Evolutionary conservation across 2,888 invertebrate species (phyloP), one percentile per base, ranked within the genome.

Genomic region (Papilio protenor): DNA sequence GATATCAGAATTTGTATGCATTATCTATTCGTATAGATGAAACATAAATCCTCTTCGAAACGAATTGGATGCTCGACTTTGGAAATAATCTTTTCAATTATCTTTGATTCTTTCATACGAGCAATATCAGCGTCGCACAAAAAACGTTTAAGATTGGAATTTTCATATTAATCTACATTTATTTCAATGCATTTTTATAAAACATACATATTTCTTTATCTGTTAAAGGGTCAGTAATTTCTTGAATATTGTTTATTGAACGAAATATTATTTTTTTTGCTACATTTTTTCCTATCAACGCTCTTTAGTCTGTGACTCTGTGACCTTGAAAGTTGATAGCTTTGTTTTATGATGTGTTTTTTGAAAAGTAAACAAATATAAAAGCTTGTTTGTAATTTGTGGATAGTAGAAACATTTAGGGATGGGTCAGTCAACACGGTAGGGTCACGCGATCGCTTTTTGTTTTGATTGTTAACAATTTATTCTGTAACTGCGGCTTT

Each of bases 41-140:
- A 49, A 18, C 74, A 74, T 74, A 74, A 74, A 74, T 61, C 61
- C 74, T 49, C n/a, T 47, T 18, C 23, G 49, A 74, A 74, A 40
- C 66, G n/a, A 33, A 74, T 74, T 74, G 59, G 73, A 73, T 73
- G 55, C 73, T 45, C 21, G 47, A 66, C 11, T 64, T 49, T 49
- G n/a, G 47, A 49, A 23, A 64, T 74, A 61, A 74, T 74, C 74
- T 74, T 64, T 74, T 74, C 74, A 74, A 74, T 74, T 74, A 74
- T 74, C 74, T 74, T 61, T 55, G 27, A 47, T 74, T n/a, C 66
- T n/a, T 66, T 40, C 2, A 33, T 33, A 33, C 66, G 8, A 66
- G 66, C 66, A 40, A 33, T 64, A 33, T 66, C 4, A 40, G n/a
- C 2, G 10, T 18, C 40, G n/a, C 11, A 33, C 33, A 66, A 66